A percentile compares a stretch with the other conserved stretches of the same genome.
These are phyloP conservation scores for Chamaea fasciata DNA, from an alignment of 2,113 vertebrate species.

Conservation along the genomic window DNA sequence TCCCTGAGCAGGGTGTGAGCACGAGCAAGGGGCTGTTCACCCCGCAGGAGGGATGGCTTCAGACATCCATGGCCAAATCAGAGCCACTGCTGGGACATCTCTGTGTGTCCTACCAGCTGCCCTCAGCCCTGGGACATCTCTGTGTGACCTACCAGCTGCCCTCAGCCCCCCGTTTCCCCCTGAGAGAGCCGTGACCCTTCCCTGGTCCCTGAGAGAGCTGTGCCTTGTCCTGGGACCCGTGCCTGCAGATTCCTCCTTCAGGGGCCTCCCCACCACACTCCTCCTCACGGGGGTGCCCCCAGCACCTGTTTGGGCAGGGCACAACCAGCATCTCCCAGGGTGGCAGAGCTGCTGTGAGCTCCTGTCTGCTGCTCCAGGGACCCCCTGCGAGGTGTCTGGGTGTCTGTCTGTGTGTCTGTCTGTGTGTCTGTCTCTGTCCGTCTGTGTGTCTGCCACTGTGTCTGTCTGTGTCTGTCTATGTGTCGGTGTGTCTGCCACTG, in stretches of 20 bases:
- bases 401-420: too few species aligned
- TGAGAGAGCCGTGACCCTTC: not conserved
- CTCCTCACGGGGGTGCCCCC: not conserved
- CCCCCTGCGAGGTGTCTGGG: rapidly evolving
- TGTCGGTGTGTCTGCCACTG: too few species aligned
- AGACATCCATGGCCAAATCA: not conserved
- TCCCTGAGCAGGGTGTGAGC: not conserved
- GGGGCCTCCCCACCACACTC: not conserved
- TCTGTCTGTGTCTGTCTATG: not conserved
- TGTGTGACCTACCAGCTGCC: not conserved
- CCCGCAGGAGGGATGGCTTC: not conserved
- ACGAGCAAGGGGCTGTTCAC: not conserved
- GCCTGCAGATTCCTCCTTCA: not conserved
- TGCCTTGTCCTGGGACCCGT: not conserved
- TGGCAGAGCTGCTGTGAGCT: not conserved
- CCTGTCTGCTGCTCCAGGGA: not conserved
- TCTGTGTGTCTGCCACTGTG: not conserved
- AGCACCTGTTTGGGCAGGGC: not conserved
- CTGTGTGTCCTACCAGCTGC: not conserved
- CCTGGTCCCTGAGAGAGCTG: not conserved
- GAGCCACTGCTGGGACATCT: not conserved
- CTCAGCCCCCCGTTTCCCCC: too few species aligned
- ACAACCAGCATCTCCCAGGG: not conserved
- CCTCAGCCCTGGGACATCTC: not conserved
- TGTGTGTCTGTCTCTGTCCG: too few species aligned